Conservation (phyloP, 2,888 invertebrate genomes). For the Drosophila pseudotakahashii region DNA sequence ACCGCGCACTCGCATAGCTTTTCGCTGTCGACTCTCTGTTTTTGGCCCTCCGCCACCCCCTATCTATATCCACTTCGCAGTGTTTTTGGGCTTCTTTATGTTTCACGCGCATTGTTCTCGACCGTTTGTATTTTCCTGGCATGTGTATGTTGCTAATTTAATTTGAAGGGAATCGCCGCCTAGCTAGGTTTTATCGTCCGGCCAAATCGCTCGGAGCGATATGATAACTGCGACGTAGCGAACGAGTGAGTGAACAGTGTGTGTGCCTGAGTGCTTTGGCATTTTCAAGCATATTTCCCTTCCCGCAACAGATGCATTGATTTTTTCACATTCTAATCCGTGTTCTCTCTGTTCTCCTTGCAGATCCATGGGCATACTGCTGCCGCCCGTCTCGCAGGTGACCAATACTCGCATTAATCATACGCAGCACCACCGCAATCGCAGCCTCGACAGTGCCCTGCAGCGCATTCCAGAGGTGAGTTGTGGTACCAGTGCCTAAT, state of each 20-base stretch:
- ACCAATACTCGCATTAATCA: conserved; percentile 84
- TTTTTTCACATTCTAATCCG: conserved; percentile 37
- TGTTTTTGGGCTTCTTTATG: conserved; percentile 37
- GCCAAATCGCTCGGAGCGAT: conserved; percentile 9
- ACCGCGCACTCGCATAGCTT: conserved; percentile 23
- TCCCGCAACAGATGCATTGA: conserved; percentile 57
- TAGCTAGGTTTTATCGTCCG: conserved; percentile 11
- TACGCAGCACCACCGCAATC: conserved; percentile 93
- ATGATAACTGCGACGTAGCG: conserved; percentile 35
- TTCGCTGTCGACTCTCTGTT: conserved; percentile 10
- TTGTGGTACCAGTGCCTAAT: conserved; percentile 16
- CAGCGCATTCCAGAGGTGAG: conserved; percentile 93
- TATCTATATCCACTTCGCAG: not conserved
- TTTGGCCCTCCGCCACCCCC: not conserved
- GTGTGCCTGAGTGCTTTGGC: conserved; percentile 1
- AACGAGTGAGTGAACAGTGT: not conserved
- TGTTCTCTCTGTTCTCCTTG: conserved; percentile 35
- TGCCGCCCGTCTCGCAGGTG: conserved; percentile 84
- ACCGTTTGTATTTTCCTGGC: conserved; percentile 23
- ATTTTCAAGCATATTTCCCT: not conserved
- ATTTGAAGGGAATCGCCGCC: conserved; percentile 45
- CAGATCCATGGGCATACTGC: conserved; percentile 85
- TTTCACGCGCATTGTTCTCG: conserved; percentile 42
- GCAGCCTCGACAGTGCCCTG: conserved; percentile 94
- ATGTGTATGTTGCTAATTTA: conserved; percentile 53